Conservation (phyloP, 2,797 vertebrate species). For the Diglossa cyanea region DNA sequence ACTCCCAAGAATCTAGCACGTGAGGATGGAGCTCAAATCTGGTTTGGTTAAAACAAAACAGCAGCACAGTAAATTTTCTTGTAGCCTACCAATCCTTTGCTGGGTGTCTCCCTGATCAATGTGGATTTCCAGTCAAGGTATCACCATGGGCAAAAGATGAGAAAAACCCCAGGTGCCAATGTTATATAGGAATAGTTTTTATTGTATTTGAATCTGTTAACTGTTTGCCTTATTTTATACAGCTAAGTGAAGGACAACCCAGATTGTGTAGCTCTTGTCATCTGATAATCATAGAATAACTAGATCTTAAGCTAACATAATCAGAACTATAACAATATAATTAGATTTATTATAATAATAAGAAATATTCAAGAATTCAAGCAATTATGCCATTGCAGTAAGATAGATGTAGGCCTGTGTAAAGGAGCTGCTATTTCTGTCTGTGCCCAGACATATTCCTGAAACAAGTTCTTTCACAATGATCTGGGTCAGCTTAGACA, state of each 20-base stretch:
- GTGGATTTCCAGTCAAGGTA: not conserved
- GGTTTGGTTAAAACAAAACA: not conserved
- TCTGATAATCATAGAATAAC: not conserved
- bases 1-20: not conserved
- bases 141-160: not conserved
- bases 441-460: not conserved
- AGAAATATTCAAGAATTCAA: not conserved
- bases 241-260: not conserved
- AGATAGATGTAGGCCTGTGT: not conserved
- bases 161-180: fast-evolving
- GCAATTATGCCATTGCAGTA: not conserved
- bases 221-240: not conserved
- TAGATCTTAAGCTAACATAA: not conserved
- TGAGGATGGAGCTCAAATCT: not conserved
- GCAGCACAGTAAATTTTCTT: not conserved
- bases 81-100: not conserved
- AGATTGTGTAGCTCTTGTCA: not conserved
- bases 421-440: not conserved
- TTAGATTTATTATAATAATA: too few species aligned
- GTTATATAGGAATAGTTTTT: not conserved
- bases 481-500: not conserved
- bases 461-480: conserved; percentile 8
- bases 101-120: not conserved
- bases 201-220: not conserved
- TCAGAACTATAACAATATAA: not conserved